Percentiles rank a stretch among this genome's conserved stretches.
Evolutionary conservation across 2,888 invertebrate species (phyloP).

Genomic region (Lordiphosa andalusiaca): DNA sequence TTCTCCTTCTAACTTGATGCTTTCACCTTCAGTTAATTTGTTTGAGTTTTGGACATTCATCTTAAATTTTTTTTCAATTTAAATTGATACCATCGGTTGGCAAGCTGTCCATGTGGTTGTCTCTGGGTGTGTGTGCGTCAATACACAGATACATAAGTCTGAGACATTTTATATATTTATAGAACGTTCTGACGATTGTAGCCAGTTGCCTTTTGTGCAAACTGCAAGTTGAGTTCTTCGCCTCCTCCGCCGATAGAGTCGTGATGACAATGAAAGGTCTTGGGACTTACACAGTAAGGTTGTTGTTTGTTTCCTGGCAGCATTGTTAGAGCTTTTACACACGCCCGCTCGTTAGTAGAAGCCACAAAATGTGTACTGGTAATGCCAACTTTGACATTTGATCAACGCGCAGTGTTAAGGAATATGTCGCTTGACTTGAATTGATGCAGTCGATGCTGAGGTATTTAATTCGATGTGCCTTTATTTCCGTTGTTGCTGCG

Average conservation of each 20-base stretch:
- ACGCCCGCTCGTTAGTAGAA: conserved; percentile 48
- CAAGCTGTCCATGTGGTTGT: conserved; percentile 12
- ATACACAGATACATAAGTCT: not conserved
- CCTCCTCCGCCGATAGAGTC: conserved; percentile 11
- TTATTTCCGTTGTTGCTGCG: not conserved
- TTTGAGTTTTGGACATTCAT: no score
- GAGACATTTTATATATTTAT: no score
- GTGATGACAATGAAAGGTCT: conserved; percentile 15
- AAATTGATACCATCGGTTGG: not conserved
- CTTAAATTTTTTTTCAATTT: no score
- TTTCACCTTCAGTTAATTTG: no score
- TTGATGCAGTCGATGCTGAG: conserved; percentile 5
- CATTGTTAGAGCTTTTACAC: conserved; percentile 26
- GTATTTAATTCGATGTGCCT: conserved; percentile 8
- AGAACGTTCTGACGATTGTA: conserved; percentile 23
- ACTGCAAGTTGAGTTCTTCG: conserved; percentile 50
- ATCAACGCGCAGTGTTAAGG: conserved; percentile 9
- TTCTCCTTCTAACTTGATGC: no score
- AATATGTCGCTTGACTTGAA: not conserved
- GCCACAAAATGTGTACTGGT: conserved; percentile 5
- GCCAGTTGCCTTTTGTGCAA: conserved; percentile 33
- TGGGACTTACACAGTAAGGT: conserved; percentile 4
- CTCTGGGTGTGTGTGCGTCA: not conserved
- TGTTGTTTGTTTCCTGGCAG: conserved; percentile 19
- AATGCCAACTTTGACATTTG: conserved; percentile 41